Conservation (phyloP, 2,888 invertebrate species). For the Dysmachus trigonus region DNA sequence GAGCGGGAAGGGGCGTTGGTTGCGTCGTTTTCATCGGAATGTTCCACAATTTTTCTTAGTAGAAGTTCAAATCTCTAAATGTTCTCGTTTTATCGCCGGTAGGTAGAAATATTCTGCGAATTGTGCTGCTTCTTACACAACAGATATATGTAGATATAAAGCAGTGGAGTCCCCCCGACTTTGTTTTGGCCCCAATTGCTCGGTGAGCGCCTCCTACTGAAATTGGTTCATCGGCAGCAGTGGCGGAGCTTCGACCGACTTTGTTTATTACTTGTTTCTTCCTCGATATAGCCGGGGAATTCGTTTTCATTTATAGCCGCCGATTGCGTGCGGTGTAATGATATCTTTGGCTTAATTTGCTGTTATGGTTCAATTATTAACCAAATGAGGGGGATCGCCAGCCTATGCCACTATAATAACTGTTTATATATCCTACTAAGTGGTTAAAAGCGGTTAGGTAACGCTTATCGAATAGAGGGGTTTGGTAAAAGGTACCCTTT, state of each 20-base stretch:
- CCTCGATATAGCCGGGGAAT: neutral
- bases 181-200: neutral
- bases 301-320: neutral
- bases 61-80: neutral
- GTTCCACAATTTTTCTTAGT: neutral
- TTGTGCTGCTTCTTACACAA: neutral
- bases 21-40: neutral
- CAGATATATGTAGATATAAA: neutral
- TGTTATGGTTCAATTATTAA: constrained; percentile 3
- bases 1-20: neutral
- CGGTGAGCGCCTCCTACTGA: neutral
- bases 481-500: neutral
- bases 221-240: neutral
- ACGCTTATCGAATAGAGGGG: neutral
- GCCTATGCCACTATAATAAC: neutral
- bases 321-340: constrained; percentile 2
- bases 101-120: neutral
- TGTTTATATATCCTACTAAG: neutral
- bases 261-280: neutral
- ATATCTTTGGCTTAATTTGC: constrained; percentile 1
- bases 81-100: neutral
- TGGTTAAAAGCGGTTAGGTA: neutral
- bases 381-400: neutral
- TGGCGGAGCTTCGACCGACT: neutral
- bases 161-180: neutral